Conservation (phyloP, 2,888 invertebrate species). For the Dysmachus trigonus region DNA sequence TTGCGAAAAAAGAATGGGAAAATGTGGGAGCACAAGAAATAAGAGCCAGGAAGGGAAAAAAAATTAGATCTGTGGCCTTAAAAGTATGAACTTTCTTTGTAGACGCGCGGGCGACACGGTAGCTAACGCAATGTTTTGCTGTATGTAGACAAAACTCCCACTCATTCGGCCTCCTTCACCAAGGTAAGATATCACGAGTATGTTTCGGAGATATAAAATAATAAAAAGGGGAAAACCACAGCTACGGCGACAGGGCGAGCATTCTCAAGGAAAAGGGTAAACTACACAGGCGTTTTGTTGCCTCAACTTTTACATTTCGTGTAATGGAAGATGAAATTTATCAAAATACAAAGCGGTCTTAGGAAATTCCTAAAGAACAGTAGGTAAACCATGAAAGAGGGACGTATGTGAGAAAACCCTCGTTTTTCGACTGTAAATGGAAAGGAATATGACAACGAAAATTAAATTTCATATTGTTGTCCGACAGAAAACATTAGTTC, state of each 20-base stretch:
- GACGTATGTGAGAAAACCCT: background rate
- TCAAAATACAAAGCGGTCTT: conserved; percentile 8
- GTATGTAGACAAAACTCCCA: background rate
- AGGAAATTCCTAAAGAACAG: background rate
- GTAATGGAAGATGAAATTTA: conserved; percentile 15
- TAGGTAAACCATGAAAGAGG: background rate
- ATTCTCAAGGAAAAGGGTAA: background rate
- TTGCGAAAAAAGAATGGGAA: background rate
- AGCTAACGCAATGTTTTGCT: background rate
- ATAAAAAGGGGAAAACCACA: background rate
- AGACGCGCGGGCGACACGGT: background rate
- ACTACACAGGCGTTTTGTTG: background rate
- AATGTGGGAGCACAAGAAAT: background rate
- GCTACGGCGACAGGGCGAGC: background rate
- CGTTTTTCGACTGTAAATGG: background rate
- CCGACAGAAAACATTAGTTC: background rate
- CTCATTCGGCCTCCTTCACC: background rate
- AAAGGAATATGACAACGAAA: background rate
- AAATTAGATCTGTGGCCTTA: background rate
- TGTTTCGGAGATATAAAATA: conserved; percentile 11
- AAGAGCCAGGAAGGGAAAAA: background rate
- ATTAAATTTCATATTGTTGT: background rate
- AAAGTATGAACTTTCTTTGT: background rate
- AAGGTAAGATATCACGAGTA: conserved; percentile 9
- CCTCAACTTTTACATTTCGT: conserved; percentile 5